Base-by-base conservation (phyloP, 2,888 invertebrate species). In the Heliothis peltigera region DNA sequence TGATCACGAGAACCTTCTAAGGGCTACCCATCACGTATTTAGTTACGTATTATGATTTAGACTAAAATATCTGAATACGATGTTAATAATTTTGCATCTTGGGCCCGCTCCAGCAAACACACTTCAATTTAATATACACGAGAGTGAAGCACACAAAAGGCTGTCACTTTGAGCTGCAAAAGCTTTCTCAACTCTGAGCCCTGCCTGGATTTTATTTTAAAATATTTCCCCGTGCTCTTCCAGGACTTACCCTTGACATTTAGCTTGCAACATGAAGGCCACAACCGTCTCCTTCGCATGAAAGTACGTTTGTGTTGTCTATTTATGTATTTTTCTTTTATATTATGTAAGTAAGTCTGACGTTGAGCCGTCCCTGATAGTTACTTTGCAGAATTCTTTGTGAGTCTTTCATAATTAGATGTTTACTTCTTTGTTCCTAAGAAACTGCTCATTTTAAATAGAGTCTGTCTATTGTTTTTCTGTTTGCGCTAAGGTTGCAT, bases 201-300 rank as follows among this genome's bases (percentile, higher is more conserved):
- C n/a, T 43, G 39, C 6, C 17, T 35, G 22, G 8, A 35, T 55
- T 58, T 47, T 10, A 54, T 55, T 58, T n/a, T 47, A 42, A 18
- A 22, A 52, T 61, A 43, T 43, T 53, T 22, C 19, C 28, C n/a
- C 18, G 19, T 18, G 21, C 22, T 32, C 12, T 18, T 6, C 22
- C 35, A 71, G 55, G 62, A 67, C 17, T 39, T 55, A 58, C 51
- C 47, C 57, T 67, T 71, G 71, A 71, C 58, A 63, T 67, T 63
- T 22, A 44, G 42, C 47, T 66, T 47, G 25, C 44, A 66, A 35
- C 21, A 32, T 44, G 25, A 67, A 71, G 67, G 55, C 8, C 55
- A 46, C n/a, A 10, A 32, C 17, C 17, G 8, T 39, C 51, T 47
- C 22, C 35, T 58, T 43, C 35, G 39, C 28, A 10, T 47, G 17